These are phyloP conservation scores for Drosophila testacea DNA, from an alignment of 2,888 invertebrate genomes.

Conservation along the genomic window DNA sequence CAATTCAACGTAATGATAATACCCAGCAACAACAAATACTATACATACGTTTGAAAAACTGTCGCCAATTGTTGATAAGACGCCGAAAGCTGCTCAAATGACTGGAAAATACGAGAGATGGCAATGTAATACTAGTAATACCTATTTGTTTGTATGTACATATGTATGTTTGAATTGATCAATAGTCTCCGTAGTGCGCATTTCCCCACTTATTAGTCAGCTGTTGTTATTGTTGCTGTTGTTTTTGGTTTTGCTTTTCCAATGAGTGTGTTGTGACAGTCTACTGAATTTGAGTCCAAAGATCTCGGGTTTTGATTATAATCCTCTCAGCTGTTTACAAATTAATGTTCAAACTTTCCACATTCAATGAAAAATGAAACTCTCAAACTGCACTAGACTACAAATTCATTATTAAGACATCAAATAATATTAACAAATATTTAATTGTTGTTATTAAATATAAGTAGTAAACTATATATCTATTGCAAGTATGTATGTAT, in stretches of 20 bases:
- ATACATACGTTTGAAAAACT: conserved; percentile 16
- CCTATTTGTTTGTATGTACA: neutral
- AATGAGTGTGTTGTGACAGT: conserved; percentile 8
- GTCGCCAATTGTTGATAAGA: conserved; percentile 58
- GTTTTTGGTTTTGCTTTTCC: neutral
- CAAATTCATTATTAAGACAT: neutral
- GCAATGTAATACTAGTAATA: conserved; percentile 11
- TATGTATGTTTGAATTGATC: neutral
- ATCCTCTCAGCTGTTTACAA: neutral
- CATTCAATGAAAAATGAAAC: neutral
- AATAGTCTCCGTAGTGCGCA: neutral
- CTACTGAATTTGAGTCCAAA: conserved; percentile 1
- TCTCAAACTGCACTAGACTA: neutral
- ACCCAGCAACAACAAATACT: neutral
- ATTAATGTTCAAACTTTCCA: conserved; percentile 7
- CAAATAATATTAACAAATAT: neutral
- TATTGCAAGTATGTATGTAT: neutral
- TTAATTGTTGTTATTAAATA: neutral
- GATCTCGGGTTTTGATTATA: neutral
- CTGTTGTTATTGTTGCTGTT: neutral
- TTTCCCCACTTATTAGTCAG: conserved; percentile 18
- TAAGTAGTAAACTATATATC: neutral
- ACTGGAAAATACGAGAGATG: conserved; percentile 23
- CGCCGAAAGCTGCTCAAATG: conserved; percentile 21
- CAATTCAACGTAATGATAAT: conserved; percentile 56